A percentile compares a stretch with the other conserved stretches of the same genome.
Evolutionary conservation across 2,113 vertebrate genomes (phyloP).

Genomic region (Myotis yumanensis): DNA sequence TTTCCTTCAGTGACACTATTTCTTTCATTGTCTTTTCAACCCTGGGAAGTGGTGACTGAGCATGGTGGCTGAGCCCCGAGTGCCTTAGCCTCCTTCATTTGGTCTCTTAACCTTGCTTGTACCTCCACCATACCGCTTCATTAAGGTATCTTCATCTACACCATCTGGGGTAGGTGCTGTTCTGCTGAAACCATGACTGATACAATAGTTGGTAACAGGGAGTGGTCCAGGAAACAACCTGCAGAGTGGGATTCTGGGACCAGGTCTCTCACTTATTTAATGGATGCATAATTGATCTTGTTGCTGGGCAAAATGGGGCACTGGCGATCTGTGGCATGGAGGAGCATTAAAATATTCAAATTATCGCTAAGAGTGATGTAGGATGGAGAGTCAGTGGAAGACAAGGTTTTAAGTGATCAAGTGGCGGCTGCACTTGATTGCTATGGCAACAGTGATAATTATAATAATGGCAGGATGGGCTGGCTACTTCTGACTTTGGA

Average conservation of each 20-base stretch:
- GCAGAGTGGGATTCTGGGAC: conserved; percentile 27
- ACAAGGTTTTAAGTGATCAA: neutral
- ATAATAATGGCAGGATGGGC: neutral
- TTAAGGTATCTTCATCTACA: neutral
- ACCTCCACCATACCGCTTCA: neutral
- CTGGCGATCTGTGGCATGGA: neutral
- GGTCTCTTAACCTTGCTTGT: neutral
- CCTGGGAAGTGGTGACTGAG: neutral
- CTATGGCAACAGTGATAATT: conserved; percentile 8
- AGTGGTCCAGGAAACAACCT: conserved; percentile 17
- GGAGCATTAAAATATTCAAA: conserved; percentile 17
- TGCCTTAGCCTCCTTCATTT: neutral
- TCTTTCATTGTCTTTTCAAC: neutral
- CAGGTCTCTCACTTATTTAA: conserved; percentile 3
- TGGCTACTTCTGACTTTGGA: neutral
- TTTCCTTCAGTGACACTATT: neutral
- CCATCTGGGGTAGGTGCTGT: neutral
- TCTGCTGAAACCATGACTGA: neutral
- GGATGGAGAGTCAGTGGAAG: neutral
- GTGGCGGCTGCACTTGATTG: neutral
- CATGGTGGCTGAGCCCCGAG: neutral
- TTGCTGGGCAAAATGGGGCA: conserved; percentile 10
- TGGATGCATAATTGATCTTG: conserved; percentile 1
- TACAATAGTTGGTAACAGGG: neutral
- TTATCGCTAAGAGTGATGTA: neutral